Conservation (phyloP, 2,888 invertebrate genomes). For the Cryptocheilus praepositus region DNA sequence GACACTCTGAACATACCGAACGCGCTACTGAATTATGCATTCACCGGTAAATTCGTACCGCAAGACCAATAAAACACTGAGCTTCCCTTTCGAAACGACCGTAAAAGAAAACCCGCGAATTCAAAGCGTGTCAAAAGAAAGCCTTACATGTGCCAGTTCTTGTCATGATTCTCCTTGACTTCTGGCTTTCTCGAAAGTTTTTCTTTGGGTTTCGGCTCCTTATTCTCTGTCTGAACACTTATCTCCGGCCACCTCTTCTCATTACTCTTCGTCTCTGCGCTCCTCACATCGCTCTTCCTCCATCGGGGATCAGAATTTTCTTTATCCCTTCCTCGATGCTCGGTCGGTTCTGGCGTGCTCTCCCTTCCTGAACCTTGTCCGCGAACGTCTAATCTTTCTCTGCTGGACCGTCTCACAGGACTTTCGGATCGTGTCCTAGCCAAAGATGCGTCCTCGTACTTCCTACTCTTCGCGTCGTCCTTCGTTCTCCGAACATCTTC, state of each 20-base stretch:
- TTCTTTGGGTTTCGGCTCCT: constrained; percentile 47
- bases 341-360: constrained; percentile 78
- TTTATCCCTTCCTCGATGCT: constrained; percentile 46
- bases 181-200: constrained; percentile 38
- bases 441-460: constrained; percentile 37
- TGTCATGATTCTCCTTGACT: constrained; percentile 38
- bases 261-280: constrained; percentile 38
- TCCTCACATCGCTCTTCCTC: constrained; percentile 38
- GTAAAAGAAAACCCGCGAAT: constrained; percentile 6
- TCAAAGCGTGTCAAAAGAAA: constrained; percentile 1
- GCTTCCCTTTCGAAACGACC: too few species aligned
- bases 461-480: constrained; percentile 30
- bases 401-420: constrained; percentile 32
- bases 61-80: neutral
- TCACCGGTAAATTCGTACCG: neutral
- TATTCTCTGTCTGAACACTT: constrained; percentile 36
- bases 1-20: too few species aligned
- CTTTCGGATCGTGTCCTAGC: constrained; percentile 48
- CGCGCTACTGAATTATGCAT: neutral
- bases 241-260: constrained; percentile 51
- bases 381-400: constrained; percentile 60
- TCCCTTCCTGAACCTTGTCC: constrained; percentile 81
- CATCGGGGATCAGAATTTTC: constrained; percentile 57
- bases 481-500: constrained; percentile 34
- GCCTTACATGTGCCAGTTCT: constrained; percentile 68